Conservation (phyloP, 2,888 invertebrate genomes). For the Zygaena filipendulae region DNA sequence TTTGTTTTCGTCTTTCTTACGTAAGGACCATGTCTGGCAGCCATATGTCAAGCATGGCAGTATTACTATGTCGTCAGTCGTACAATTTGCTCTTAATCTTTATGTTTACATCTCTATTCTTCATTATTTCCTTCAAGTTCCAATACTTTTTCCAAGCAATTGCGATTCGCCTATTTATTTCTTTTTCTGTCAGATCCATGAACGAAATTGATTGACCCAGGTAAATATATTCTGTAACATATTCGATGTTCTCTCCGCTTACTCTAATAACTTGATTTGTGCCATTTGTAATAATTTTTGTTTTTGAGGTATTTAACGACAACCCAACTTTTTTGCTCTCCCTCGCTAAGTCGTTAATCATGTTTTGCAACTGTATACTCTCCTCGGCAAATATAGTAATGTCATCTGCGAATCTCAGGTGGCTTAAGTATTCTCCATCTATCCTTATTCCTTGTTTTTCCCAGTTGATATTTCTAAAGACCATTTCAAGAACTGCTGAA, state of each 20-base stretch:
- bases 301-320: slow-evolving; percentile 8
- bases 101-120: slow-evolving; percentile 5
- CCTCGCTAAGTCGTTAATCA: slow-evolving; percentile 6
- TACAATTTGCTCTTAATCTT: slow-evolving; percentile 6
- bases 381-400: slow-evolving; percentile 7
- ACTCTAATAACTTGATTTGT: neutral
- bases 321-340: slow-evolving; percentile 9
- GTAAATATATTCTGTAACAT: slow-evolving; percentile 1
- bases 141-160: slow-evolving; percentile 10
- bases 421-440: slow-evolving; percentile 7
- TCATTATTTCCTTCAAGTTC: slow-evolving; percentile 6
- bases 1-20: slow-evolving; percentile 6
- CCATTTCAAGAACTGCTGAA: slow-evolving; percentile 10
- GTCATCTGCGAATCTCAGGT: slow-evolving; percentile 12
- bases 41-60: slow-evolving; percentile 7
- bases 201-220: slow-evolving; percentile 9
- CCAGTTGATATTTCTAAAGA: slow-evolving; percentile 12
- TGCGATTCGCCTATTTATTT: slow-evolving; percentile 11
- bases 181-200: slow-evolving; percentile 6
- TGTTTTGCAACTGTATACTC: slow-evolving; percentile 3
- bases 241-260: neutral
- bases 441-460: slow-evolving; percentile 8
- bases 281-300: slow-evolving; percentile 8
- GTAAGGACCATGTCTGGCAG: slow-evolving; percentile 7
- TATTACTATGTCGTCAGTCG: slow-evolving; percentile 8